Percentiles rank a stretch among this genome's conserved stretches.
These are phyloP conservation scores for Phytoseiulus persimilis DNA, from an alignment of 2,888 invertebrate genomes.

Conservation along the genomic window DNA sequence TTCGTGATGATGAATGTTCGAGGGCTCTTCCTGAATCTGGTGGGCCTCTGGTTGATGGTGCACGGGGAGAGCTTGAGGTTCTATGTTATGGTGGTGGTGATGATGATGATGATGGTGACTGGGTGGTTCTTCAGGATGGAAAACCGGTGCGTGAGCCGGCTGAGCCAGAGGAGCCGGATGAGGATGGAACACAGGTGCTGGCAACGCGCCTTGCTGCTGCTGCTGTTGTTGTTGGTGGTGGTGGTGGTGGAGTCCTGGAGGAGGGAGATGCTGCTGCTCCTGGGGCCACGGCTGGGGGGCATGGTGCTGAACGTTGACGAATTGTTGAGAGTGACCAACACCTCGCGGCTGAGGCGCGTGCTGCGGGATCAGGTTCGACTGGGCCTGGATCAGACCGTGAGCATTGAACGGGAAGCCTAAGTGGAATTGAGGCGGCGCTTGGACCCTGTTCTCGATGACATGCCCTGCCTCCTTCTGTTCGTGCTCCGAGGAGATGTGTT, in stretches of 20 bases:
- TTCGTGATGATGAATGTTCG: constrained; percentile 38
- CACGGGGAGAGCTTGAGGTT: constrained; percentile 39
- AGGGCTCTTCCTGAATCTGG: constrained; percentile 39
- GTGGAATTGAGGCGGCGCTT: constrained; percentile 13
- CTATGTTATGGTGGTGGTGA: constrained; percentile 38
- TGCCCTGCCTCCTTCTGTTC: constrained; percentile 36
- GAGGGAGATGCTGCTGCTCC: constrained; percentile 41
- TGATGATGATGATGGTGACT: constrained; percentile 39
- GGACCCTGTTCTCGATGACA: constrained; percentile 9
- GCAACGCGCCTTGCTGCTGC: too few species aligned
- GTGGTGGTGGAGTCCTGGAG: constrained; percentile 15
- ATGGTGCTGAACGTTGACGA: constrained; percentile 32
- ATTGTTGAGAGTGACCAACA: constrained; percentile 15
- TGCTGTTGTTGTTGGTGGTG: constrained; percentile 6
- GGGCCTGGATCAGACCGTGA: constrained; percentile 14
- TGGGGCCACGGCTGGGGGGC: constrained; percentile 39
- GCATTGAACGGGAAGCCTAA: constrained; percentile 30
- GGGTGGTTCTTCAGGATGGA: constrained; percentile 41
- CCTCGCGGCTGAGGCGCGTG: constrained; percentile 23
- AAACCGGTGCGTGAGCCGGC: constrained; percentile 32
- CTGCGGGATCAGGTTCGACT: constrained; percentile 16
- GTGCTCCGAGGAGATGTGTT: constrained; percentile 25
- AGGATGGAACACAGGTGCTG: constrained; percentile 20
- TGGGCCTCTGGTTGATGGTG: constrained; percentile 41
- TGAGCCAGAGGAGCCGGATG: not conserved